phyloP scores from a whole-genome alignment of 92 coral and sea anemone genomes.

The Hydrozoanthus gracilis region DNA sequence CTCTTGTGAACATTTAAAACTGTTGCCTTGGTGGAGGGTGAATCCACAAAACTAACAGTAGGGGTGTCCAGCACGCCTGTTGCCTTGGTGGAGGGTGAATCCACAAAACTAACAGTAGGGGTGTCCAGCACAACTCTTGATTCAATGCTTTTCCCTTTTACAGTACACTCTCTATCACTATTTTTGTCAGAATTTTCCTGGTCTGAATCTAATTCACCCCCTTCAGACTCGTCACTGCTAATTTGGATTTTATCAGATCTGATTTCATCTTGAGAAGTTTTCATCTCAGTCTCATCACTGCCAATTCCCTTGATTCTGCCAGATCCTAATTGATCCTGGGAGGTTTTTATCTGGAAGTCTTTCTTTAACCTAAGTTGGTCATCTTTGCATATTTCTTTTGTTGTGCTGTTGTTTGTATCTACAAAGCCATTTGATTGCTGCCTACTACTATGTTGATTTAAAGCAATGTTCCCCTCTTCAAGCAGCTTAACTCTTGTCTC shows the following conservation, averaged over 20 bases:
- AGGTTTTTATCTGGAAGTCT: too few relatives aligned
- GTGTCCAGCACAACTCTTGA: slow-evolving; percentile 52
- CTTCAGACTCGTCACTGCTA: slow-evolving; percentile 45
- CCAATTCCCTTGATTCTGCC: background rate
- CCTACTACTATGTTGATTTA: background rate
- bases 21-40: slow-evolving; percentile 70
- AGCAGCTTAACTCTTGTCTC: slow-evolving; percentile 85
- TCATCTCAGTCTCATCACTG: background rate
- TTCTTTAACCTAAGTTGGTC: too few relatives aligned
- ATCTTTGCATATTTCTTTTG: background rate
- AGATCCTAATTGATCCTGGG: background rate
- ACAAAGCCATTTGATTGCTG: background rate
- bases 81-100: slow-evolving; percentile 71
- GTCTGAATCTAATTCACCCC: slow-evolving; percentile 40
- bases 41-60: slow-evolving; percentile 64
- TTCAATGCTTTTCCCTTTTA: background rate
- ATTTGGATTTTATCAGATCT: background rate
- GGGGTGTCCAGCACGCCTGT: slow-evolving; percentile 56
- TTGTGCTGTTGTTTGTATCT: background rate
- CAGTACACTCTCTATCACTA: background rate
- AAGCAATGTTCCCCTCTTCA: slow-evolving; percentile 70
- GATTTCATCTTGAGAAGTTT: background rate
- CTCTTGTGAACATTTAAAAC: slow-evolving; percentile 84
- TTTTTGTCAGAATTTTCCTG: background rate
- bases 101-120: slow-evolving; percentile 66